Evolutionary conservation across 2,797 vertebrate species (phyloP).

Genomic region (Neopelma chrysocephalum): DNA sequence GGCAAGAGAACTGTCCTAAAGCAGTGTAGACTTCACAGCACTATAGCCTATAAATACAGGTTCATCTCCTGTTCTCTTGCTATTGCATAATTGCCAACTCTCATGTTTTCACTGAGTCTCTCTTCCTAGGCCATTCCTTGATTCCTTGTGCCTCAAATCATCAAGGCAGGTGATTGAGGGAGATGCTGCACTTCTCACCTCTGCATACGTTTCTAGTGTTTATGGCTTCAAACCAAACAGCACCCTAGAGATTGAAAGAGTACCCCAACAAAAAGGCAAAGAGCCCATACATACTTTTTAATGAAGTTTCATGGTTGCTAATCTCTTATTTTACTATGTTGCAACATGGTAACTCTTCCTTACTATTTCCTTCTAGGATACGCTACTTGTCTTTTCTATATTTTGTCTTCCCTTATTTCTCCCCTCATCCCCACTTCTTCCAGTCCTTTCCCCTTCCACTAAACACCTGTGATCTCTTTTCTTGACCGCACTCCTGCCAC

Average conservation of each 20-base stretch:
- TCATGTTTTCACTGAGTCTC: not conserved
- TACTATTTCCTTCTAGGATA: not conserved
- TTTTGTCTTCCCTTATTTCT: not conserved
- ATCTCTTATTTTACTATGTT: not conserved
- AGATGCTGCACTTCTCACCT: not conserved
- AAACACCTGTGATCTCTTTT: not conserved
- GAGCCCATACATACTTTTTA: not conserved
- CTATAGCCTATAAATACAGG: not conserved
- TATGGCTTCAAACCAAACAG: not conserved
- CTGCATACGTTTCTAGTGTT: fast-evolving
- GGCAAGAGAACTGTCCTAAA: not conserved
- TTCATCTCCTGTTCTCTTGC: not conserved
- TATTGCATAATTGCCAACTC: not conserved
- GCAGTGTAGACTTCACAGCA: not conserved
- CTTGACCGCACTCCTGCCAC: not conserved
- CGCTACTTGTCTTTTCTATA: not conserved
- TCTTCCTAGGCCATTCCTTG: not conserved
- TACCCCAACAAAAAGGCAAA: not conserved
- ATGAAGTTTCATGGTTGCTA: not conserved
- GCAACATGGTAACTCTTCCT: not conserved
- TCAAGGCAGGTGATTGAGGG: not conserved
- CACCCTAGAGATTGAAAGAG: not conserved
- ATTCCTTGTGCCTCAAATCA: fast-evolving
- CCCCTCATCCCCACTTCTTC: not conserved
- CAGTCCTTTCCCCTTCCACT: not conserved